Conservation (phyloP, 2,113 vertebrate genomes). For the Illadopsis cleaveri region DNA sequence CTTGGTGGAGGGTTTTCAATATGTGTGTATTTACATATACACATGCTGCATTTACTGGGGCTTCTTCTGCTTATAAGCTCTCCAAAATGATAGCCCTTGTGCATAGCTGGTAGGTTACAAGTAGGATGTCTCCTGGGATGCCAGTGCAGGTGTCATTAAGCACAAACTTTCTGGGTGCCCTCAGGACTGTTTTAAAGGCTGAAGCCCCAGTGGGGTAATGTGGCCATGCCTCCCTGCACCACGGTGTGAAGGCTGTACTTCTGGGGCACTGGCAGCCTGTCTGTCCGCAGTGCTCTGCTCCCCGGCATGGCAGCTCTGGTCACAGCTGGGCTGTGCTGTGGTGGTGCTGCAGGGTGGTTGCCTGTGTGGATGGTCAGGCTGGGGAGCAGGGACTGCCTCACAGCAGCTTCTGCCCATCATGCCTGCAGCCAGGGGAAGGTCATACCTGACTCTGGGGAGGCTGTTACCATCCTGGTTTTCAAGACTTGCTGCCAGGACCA, state of each 20-base stretch:
- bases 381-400: not conserved
- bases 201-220: not conserved
- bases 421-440: fast-evolving
- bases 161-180: not conserved
- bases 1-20: not conserved
- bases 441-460: not conserved
- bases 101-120: not conserved
- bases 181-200: not conserved
- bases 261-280: not conserved
- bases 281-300: fast-evolving
- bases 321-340: not conserved
- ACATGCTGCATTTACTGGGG: not conserved
- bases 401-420: not conserved
- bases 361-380: not conserved
- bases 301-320: fast-evolving
- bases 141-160: not conserved
- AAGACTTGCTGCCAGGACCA: not conserved
- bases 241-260: fast-evolving
- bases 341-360: not conserved
- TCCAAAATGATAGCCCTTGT: not conserved
- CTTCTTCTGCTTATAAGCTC: not conserved
- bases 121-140: not conserved
- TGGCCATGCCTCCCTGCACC: not conserved
- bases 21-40: not conserved
- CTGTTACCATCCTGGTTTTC: not conserved